Evolutionary conservation across 2,888 invertebrate genomes (phyloP), one percentile per base, ranked within the genome.

Genomic region (Napeogenes inachia): DNA sequence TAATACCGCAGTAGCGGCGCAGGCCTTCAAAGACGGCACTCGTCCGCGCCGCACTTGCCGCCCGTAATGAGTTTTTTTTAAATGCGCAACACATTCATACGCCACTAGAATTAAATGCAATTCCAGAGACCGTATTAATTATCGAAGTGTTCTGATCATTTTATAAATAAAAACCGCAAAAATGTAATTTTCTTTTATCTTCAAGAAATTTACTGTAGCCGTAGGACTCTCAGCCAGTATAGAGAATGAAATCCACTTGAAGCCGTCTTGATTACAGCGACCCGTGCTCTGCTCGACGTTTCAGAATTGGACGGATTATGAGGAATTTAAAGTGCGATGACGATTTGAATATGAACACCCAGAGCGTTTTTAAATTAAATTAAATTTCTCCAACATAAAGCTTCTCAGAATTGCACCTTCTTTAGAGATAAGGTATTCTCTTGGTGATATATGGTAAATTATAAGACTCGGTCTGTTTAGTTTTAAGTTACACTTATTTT

Each of bases 291-390:
- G 76, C 84, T 78, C 82, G 78, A 78, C 83, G 82, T 80, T 84
- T 85, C 83, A 85, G 83, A 87, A 90, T 90, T 89, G 89, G 87
- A 84, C 81, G 89, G 89, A 90, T 90, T 90, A 89, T 86, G 87
- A 88, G 87, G 88, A 88, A 85, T 89, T 89, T 87, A 85, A 84
- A 85, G 81, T 79, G 81, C 85, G 85, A 87, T 86, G 88, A 87
- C 89, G 84, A 89, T 88, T 89, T 88, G 85, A 87, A 86, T 87
- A 87, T 85, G 86, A 85, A 83, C 81, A 84, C 82, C 79, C 82
- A 81, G 83, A 80, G 82, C 65, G 79, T 75, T 63, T 82, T 75
- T 80, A 77, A 73, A 55, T 79, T 75, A 84, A 84, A 85, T 87
- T 80, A 80, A 78, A 84, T 72, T 71, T 80, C 78, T 73, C 75